Base-by-base conservation (phyloP, 2,113 vertebrate species). In the Odobenus rosmarus region DNA sequence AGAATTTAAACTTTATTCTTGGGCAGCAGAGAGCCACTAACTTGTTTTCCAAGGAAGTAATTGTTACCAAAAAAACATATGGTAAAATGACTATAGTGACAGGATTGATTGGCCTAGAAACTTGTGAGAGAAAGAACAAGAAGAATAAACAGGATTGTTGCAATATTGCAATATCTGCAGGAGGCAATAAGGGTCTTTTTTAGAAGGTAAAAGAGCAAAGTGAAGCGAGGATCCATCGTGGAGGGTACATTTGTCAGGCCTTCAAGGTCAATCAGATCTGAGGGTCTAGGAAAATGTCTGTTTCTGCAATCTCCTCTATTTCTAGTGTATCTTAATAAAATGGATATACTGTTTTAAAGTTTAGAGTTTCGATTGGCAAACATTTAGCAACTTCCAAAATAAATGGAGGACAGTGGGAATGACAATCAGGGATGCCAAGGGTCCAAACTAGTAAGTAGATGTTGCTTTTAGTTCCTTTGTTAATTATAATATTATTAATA, bases 381-480 rank as follows among this genome's bases (percentile, higher is more conserved):
- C 10, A 49, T 72, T 85, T 74, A 62, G 24, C 26, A 49, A 80
- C 24, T 74, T 83, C 39, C 24, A 84, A 62, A 84, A 49, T 61
- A 74, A 79, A n/a, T 33, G 23, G 62, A 88, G 16, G 19, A 53
- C 7, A 74, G 21, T 72, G 21, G 16, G 9, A 93, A 23, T 87
- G 53, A 74, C 23, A n/a, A 8, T 91, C 39, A 26, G 31, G 23
- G 26, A 71, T 24, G 36, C 21, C 62, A 80, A 71, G 23, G 23
- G 42, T 89, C 57, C 69, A 67, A 97, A 39, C 74, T 69, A 18
- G 24, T n/a, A 55, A 5, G 21, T 74, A 55, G 28, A 39, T 39
- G 28, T 31, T 90, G 31, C 18, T 93, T 96, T 93, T 13, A 79
- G 89, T 31, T 61, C 49, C 82, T 90, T 55, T 26, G 18, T 96